Percentiles rank a stretch among this genome's conserved stretches.
Conservation (phyloP, 2,888 invertebrate species). For the Cantharis rustica region DNA sequence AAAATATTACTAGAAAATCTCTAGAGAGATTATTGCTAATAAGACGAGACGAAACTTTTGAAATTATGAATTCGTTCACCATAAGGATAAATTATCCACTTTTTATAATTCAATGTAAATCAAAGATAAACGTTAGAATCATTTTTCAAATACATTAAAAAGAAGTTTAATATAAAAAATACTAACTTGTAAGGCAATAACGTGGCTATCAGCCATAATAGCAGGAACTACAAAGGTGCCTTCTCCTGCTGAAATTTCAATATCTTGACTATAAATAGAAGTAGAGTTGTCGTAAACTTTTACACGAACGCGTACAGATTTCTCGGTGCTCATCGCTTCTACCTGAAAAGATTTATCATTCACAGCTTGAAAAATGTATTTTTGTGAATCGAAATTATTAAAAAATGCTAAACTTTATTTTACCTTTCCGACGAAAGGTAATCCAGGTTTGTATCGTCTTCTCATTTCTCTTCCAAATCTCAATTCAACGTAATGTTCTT, state of each 20-base stretch:
- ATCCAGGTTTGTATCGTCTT: slow-evolving; percentile 67
- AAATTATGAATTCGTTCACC: neutral
- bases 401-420: slow-evolving; percentile 36
- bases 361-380: neutral
- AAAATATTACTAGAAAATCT: too few relatives aligned
- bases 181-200: slow-evolving; percentile 66
- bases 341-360: slow-evolving; percentile 56
- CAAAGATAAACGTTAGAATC: neutral
- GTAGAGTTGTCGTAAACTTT: slow-evolving; percentile 71
- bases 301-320: slow-evolving; percentile 67
- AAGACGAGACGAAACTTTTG: too few relatives aligned
- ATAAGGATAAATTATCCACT: neutral
- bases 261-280: slow-evolving; percentile 72
- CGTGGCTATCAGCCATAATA: slow-evolving; percentile 69
- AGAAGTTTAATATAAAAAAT: slow-evolving; percentile 8
- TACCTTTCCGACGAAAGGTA: slow-evolving; percentile 70
- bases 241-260: slow-evolving; percentile 70
- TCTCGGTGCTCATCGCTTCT: slow-evolving; percentile 72
- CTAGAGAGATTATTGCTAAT: too few relatives aligned
- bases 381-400: neutral
- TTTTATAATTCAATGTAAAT: neutral
- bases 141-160: neutral
- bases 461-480: slow-evolving; percentile 69
- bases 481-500: slow-evolving; percentile 70
- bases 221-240: slow-evolving; percentile 70